phyloP scores from a whole-genome alignment of 2,888 invertebrate genomes.

The Empis stercorea region DNA sequence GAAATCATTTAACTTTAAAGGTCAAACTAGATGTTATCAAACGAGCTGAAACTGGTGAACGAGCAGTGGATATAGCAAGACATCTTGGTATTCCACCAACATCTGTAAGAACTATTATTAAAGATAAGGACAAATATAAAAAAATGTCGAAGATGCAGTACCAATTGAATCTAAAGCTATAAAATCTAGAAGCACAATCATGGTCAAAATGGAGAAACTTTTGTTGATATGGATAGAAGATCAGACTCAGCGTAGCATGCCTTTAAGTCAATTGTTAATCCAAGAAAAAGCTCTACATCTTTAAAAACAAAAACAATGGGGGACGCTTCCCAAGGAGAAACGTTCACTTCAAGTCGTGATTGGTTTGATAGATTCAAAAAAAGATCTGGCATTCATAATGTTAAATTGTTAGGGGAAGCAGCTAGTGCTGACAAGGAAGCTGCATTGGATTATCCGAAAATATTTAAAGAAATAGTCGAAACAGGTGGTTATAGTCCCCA shows the following conservation, averaged over 20 bases:
- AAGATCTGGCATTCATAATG: background rate
- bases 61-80: slow-evolving; percentile 2
- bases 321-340: background rate
- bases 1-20: background rate
- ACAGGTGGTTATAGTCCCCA: background rate
- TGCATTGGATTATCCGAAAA: background rate
- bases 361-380: background rate
- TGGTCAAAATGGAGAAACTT: background rate
- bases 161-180: no score
- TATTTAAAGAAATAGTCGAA: background rate
- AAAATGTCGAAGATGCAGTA: no score
- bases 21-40: slow-evolving; percentile 1
- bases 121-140: no score
- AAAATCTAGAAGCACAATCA: no score
- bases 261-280: background rate
- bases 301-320: background rate
- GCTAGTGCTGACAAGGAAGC: background rate
- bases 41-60: slow-evolving; percentile 1
- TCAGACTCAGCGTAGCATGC: background rate
- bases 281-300: background rate
- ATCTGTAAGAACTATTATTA: slow-evolving; percentile 3
- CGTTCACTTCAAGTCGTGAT: background rate
- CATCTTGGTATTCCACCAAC: slow-evolving; percentile 2
- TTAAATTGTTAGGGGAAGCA: background rate
- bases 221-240: background rate